Evolutionary conservation across 2,797 vertebrate species (phyloP).

Genomic region (Karalla daura): DNA sequence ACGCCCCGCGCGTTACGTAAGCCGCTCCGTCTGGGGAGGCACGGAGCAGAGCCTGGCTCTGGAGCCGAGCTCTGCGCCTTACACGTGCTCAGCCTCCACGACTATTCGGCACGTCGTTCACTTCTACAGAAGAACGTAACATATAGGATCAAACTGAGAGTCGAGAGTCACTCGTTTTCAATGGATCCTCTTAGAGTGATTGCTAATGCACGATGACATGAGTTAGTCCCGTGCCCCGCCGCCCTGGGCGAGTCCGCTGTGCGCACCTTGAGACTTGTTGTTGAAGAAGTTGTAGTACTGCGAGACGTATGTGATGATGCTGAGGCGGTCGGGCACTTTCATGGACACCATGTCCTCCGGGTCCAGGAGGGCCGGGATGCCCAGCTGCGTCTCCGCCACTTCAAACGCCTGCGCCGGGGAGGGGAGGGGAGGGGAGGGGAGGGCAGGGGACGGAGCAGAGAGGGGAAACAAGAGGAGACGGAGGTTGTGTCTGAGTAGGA

Average conservation of each 20-base stretch:
- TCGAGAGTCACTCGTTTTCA: too few relatives aligned
- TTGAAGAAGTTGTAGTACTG: slow-evolving; percentile 98
- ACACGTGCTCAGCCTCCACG: too few relatives aligned
- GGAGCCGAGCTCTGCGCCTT: too few relatives aligned
- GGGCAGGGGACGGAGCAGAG: background rate
- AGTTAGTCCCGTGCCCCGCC: too few relatives aligned
- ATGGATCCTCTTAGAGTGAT: too few relatives aligned
- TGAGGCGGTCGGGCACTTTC: slow-evolving; percentile 95
- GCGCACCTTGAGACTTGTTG: slow-evolving; percentile 83
- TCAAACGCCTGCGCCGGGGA: slow-evolving; percentile 82
- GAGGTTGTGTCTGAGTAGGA: background rate
- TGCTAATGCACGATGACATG: too few relatives aligned
- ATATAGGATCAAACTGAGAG: too few relatives aligned
- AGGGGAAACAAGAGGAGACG: background rate
- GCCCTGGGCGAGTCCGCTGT: background rate
- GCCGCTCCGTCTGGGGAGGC: background rate
- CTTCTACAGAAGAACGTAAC: too few relatives aligned
- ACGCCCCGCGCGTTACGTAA: background rate
- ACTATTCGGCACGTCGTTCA: too few relatives aligned
- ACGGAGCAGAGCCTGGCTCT: too few relatives aligned
- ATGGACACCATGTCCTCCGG: slow-evolving; percentile 98
- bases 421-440: background rate
- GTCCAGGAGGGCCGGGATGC: slow-evolving; percentile 96
- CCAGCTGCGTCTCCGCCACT: slow-evolving; percentile 92
- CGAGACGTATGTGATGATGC: slow-evolving; percentile 97